phyloP scores from a whole-genome alignment of 2,888 invertebrate species.

The Andrena camellia region DNA sequence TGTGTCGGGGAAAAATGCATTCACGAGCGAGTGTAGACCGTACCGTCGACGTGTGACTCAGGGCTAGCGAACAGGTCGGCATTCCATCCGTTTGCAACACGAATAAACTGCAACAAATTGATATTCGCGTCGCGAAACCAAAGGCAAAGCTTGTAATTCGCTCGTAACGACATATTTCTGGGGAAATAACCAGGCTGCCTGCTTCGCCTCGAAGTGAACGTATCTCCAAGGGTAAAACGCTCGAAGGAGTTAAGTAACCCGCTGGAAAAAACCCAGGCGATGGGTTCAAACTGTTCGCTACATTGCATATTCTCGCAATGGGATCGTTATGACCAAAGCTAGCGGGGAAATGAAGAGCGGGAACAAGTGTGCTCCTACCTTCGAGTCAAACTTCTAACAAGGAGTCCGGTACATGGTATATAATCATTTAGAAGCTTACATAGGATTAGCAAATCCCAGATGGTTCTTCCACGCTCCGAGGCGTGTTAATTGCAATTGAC shows the following conservation, averaged over 20 bases:
- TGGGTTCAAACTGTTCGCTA: conserved; percentile 8
- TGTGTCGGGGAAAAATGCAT: neutral
- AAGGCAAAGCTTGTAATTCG: conserved; percentile 8
- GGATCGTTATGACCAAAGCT: neutral
- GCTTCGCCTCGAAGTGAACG: conserved; percentile 4
- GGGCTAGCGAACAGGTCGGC: neutral
- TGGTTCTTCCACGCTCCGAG: conserved; percentile 5
- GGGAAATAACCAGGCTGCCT: neutral
- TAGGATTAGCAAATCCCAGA: conserved; percentile 23
- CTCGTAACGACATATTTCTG: neutral
- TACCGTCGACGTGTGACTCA: neutral
- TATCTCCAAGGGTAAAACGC: conserved; percentile 7
- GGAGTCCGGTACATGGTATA: conserved; percentile 20
- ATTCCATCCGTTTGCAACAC: neutral
- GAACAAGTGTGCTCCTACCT: conserved; percentile 4
- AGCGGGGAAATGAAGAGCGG: conserved; percentile 1
- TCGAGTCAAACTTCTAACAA: conserved; percentile 9
- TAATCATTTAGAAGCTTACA: conserved; percentile 23
- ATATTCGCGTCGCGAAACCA: conserved; percentile 6
- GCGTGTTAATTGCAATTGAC: conserved; percentile 38
- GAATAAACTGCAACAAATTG: conserved; percentile 2
- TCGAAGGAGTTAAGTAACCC: conserved; percentile 18
- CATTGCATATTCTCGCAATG: conserved; percentile 24
- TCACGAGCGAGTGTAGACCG: neutral
- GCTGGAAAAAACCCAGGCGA: conserved; percentile 18